Base-by-base conservation (phyloP, 2,797 vertebrate species). In the Leptoclinus maculatus region DNA sequence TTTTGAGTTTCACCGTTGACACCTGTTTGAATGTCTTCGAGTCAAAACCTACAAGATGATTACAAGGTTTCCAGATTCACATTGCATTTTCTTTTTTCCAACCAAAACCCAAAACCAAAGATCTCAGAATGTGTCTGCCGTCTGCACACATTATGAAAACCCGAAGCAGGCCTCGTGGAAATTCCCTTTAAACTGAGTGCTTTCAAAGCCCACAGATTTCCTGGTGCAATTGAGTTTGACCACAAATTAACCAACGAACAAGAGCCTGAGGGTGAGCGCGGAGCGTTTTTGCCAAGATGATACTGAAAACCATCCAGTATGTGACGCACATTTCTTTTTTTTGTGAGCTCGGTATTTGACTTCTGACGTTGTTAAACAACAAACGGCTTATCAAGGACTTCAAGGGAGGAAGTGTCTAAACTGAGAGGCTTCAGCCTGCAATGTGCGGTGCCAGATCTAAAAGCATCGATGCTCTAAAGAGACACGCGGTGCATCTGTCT, bases 1-100 rank as follows among this genome's bases (percentile, higher is more conserved):
- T 89, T 34, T 88, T 78, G 9, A 69, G 78, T 75, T 84, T 88
- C 66, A 84, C 79, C 74, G 66, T 49, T 49, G 80, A 90, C 92
- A 94, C 89, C 87, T 92, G 89, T 85, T 91, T 85, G 78, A 88
- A 88, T 74, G 56, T 87, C 71, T 60, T 68, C 25, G 66, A 14
- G 76, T 78, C 72, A 84, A 75, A 87, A 66, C 63, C 71, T 75
- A 77, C 65, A 43, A 77, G 71, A 84, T 91, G 88, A 94, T 93
- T 73, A 88, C 78, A 87, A 47, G 83, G 72, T 82, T 76, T 83
- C 17, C 4, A 57, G 68, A 76, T 80, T 84, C 66, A 63, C 66
- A 56, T 34, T 49, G 13, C n/a, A 56, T 71, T 71, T 76, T n/a
- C n/a, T 68, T 77, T 71, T 73, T 80, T 83, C 16, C 47, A 43